Evolutionary conservation across 2,113 vertebrate genomes (phyloP), one percentile per base, ranked within the genome.

Genomic region (Macheiramphus alcinus): DNA sequence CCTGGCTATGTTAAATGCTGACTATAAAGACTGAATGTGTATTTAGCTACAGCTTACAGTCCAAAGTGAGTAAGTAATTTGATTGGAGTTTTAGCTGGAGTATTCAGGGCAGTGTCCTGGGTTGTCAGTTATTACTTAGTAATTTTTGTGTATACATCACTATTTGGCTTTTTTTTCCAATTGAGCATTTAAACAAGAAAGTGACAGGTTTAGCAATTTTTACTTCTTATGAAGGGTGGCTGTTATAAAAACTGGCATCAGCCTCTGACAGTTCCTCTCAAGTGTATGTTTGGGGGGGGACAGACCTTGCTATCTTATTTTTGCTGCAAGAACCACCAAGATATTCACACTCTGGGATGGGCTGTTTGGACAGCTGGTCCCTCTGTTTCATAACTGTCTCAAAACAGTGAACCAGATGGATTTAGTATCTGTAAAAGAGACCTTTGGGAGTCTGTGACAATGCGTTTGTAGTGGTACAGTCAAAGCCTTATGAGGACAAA

Each of bases 331-430:
- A 91, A 13, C n/a, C 21, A 25, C 56, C 32, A 36, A 2, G 16
- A 20, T 47, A 52, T 13, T 68, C 15, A 68, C 58, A 10, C 9
- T 20, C 58, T 62, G 48, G 31, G 80, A 43, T 76, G 53, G 67
- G 26, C 72, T 89, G n/a, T 52, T 92, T 42, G 86, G 96, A 68
- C 75, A 89, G 83, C 83, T 95, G 80, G 72, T 94, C 58, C 58
- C 58, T 88, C 52, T 73, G 29, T 56, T 93, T 58, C 59, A 4
- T 47, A 85, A 68, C 12, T 11, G 22, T 66, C 50, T 93, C 53
- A 20, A 22, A 74, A 27, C 50, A 67, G 47, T 19, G 47, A 82
- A 82, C 56, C 92, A 90, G 78, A 90, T 87, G 81, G 90, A 59
- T 79, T 91, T 79, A 34, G 22, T 79, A 29, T 81, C 78, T 85